Base-by-base conservation (phyloP, 1,140 invertebrate genomes). In the Pseudomyrmex cubaensis region DNA sequence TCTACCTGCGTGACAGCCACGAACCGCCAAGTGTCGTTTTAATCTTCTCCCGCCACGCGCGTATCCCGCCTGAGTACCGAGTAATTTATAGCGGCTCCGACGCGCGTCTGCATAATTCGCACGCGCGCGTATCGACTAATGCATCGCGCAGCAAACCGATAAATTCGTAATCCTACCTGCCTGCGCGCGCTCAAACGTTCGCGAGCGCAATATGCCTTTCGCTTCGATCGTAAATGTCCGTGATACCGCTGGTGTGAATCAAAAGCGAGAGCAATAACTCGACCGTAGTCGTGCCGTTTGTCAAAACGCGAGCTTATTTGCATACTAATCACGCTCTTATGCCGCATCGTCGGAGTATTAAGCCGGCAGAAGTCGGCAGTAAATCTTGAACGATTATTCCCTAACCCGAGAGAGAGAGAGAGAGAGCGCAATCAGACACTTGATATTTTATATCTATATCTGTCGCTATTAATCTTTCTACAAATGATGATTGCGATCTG, bases 11-110 rank as follows among this genome's bases (percentile, higher is more conserved):
- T 48, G 76, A 78, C 76, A 78, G 52, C 7, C 46, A 54, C 54
- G 12, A 59, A 70, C 64, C 66, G 66, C 66, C 54, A 61, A 80
- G 76, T 80, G 66, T 12, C 46, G 66, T 57, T 70, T 70, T 25
- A 59, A 59, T 70, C 46, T 78, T 20, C 50, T 13, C 2, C 17
- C 0, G 7, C 1, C 48, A 15, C 25, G 5, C n/a, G 61, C 35
- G n/a, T 15, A 56, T 22, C 7, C 59, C 22, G 59, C 10, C 57
- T 61, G 56, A 2, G 44, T 12, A 9, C 22, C 46, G 46, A 52
- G 74, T 66, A 64, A 66, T 76, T 76, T 63, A 76, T 64, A 76
- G 22, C 61, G 59, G 20, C 52, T 25, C 35, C 52, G 22, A 25
- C 72, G 56, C 70, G 44, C 15, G 35, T 12, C 25, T 44, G 13